Base-by-base conservation (phyloP, 2,888 invertebrate species). In the Eilema sororculum region DNA sequence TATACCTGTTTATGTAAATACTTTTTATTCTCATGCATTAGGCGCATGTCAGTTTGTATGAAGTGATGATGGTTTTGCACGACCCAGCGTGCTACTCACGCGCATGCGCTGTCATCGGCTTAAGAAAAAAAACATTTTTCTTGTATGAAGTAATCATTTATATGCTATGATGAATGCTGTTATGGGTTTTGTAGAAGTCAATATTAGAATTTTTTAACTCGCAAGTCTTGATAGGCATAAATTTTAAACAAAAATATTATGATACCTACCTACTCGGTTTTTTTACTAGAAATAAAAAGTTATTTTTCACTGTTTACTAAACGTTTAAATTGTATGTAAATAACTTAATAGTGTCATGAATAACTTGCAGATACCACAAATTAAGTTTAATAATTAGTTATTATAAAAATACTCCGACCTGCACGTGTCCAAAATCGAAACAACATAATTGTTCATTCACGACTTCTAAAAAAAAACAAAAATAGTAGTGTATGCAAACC, bases 101-200 rank as follows among this genome's bases (percentile, higher is more conserved):
- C 84, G 82, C 75, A 73, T 67, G 74, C 79, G 86, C 89, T 90
- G 92, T 93, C 93, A 89, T 86, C 93, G 82, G 79, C 77, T 85
- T 75, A 74, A 81, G 79, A 78, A 70, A 73, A 58, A 64, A 46
- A 41, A 1, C 20, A 41, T 28, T 9, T 65, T 30, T 64, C 41
- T 68, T 56, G 22, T 30, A 75, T 85, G 84, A 86, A 77, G 86
- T 82, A 85, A 87, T 56, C 41, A 30, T 30, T 30, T 28, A 56
- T 56, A 56, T 30, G 28, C 28, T 56, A 25, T 46, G 33, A 41
- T 24, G 41, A 4, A 37, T 13, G 37, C 33, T 22, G 62, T 62
- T 37, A 24, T 62, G 22, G 6, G 16, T 41, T 41, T 41, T 62
- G 24, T 25, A 25, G 58, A 58, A 58, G 58, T 25, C 58, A 58